Evolutionary conservation across 1,140 invertebrate genomes (phyloP), one percentile per base, ranked within the genome.

Genomic region (Drosophila sproati): DNA sequence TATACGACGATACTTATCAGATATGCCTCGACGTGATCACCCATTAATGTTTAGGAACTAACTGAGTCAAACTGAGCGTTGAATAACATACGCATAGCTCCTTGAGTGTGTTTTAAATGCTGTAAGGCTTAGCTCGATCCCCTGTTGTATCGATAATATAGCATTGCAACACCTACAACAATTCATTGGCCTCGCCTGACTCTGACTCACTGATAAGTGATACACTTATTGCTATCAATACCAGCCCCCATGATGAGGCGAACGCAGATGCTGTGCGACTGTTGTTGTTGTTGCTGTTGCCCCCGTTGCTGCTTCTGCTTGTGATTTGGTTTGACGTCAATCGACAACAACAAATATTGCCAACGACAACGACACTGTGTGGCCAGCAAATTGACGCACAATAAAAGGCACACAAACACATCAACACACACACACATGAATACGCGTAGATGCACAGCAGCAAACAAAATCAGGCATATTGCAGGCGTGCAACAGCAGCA

Each of bases 251-350:
- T 64, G 73, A 63, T 76, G 73, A 35, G 37, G 64, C 47, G 45
- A 48, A 10, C 43, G 69, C 12, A 20, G 55, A 34, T 72, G 69
- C 29, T 56, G 59, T 35, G 34, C 52, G n/a, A 6, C 3, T 39
- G 51, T 4, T 54, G 56, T 4, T 34, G 48, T 7, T 48, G 41
- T 34, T 29, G 41, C 28, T 48, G 28, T 29, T 54, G 62, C 12
- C 52, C 37, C 62, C 45, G 10, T 43, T 32, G 35, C 31, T 62
- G 47, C 32, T 48, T 31, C 6, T 60, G 66, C n/a, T 69, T 45
- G 2, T 54, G 67, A 41, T 80, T 92, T 91, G 68, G 39, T 89
- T 92, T 92, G 91, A 92, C 91, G 91, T 92, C 91, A 92, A 92
- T 91, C 81, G 80, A 31, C 60, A 62, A 29, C 56, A 69, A 88